Base-by-base conservation (phyloP, 2,113 vertebrate genomes). In the Xiphias gladius region DNA sequence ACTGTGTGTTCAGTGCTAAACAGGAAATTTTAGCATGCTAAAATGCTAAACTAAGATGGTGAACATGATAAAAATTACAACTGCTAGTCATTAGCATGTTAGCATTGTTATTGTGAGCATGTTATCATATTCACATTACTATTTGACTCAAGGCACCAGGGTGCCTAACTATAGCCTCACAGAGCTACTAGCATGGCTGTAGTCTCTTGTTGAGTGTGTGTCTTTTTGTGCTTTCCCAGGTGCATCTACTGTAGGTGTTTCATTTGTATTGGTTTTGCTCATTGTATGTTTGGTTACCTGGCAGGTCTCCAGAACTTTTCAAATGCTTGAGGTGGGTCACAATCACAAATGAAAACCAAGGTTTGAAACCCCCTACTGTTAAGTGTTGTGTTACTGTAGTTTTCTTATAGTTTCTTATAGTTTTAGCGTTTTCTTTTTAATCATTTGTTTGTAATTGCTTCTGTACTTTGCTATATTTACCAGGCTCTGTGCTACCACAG, bases 261-360 rank as follows among this genome's bases (percentile, higher is more conserved):
- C 0, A 2, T 26, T 67, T 66, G 12, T 61, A 59, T 79, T 30
- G 19, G 19, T 52, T 59, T 63, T 78, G 7, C 16, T 82, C 46
- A 80, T 74, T 75, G 30, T 72, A 54, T 75, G 46, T 78, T 82
- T 77, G 68, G 41, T 86, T 80, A 82, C 57, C n/a, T 19, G 14
- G 55, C 86, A 86, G 86, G 75, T 84, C 80, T 75, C 67, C 62
- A 84, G 57, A 76, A 43, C 62, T 48, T 83, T 86, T 86, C 73
- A 89, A 76, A 86, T 4, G 70, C 41, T 90, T 79, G 89, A 90
- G 80, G 83, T 88, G 75, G 86, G 80, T 86, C 57, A 71, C 30
- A 80, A 41, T 48, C 68, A 65, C 28, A 67, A 76, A 61, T 79
- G 70, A 82, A 75, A 73, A 63, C 14, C 12, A 59, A 70, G 62